Evolutionary conservation across 2,113 vertebrate species (phyloP).

Genomic region (Malurus cyaneus): DNA sequence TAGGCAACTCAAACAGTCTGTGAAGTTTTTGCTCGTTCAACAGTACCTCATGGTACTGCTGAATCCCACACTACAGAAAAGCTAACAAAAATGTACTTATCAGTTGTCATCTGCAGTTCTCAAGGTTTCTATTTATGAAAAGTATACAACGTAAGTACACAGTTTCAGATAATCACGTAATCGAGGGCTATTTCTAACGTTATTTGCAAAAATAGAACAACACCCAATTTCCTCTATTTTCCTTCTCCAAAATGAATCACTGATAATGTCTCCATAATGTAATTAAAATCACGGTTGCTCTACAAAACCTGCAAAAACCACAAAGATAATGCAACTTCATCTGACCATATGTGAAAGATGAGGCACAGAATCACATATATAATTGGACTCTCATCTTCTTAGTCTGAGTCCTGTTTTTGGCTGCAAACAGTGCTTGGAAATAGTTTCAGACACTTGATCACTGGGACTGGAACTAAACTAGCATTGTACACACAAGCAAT

Average conservation of each 20-base stretch:
- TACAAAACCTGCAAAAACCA: not conserved
- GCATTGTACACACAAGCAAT: not conserved
- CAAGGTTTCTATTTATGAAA: not conserved
- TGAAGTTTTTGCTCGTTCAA: not conserved
- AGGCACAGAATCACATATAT: not conserved
- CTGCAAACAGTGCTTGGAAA: not conserved
- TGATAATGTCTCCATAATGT: not conserved
- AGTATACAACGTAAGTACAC: not conserved
- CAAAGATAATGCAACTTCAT: not conserved
- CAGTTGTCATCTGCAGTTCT: not conserved
- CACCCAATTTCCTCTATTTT: not conserved
- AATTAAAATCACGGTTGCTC: not conserved
- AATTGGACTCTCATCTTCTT: not conserved
- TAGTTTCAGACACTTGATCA: not conserved
- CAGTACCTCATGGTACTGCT: not conserved
- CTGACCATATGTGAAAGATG: accelerated
- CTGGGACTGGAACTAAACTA: not conserved
- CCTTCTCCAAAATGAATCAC: not conserved
- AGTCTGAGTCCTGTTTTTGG: not conserved
- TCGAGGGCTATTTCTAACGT: not conserved
- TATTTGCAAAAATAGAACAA: not conserved
- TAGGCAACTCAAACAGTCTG: not conserved
- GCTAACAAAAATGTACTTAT: not conserved
- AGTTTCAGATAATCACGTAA: not conserved
- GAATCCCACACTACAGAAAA: not conserved